Evolutionary conservation across 1,140 invertebrate species (phyloP).

Genomic region (Uloborus diversus): DNA sequence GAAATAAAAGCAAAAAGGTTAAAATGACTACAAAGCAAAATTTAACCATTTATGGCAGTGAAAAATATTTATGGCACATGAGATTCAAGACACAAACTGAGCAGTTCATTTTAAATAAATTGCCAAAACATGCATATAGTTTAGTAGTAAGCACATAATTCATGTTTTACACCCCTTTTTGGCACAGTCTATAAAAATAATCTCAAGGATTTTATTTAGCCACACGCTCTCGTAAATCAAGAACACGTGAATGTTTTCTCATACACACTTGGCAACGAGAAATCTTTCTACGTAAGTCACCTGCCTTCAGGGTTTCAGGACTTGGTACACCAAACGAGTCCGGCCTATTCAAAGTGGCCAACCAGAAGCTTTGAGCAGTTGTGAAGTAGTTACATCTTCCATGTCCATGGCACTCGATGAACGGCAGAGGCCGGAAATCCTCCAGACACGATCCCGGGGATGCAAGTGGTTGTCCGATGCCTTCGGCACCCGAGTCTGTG

Average conservation of each 20-base stretch:
- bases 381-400: conserved; percentile 91
- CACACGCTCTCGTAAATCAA: conserved; percentile 14
- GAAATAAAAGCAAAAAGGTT: too few relatives aligned
- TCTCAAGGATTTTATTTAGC: background rate
- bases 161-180: too few relatives aligned
- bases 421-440: conserved; percentile 80
- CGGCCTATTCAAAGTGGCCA: conserved; percentile 78
- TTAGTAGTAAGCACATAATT: too few relatives aligned
- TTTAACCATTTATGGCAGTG: too few relatives aligned
- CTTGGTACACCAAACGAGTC: conserved; percentile 82
- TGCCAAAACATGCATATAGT: too few relatives aligned
- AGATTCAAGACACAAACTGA: too few relatives aligned
- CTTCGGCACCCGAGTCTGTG: conserved; percentile 93
- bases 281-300: conserved; percentile 81
- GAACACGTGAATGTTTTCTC: conserved; percentile 55
- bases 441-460: conserved; percentile 95
- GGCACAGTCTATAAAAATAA: too few relatives aligned
- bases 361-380: conserved; percentile 87
- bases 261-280: conserved; percentile 97
- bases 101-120: too few relatives aligned
- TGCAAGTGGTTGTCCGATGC: conserved; percentile 91
- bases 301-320: conserved; percentile 93
- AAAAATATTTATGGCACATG: too few relatives aligned
- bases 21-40: too few relatives aligned
- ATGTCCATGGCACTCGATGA: conserved; percentile 70